phyloP scores from a whole-genome alignment of 92 coral and sea anemone genomes.

The Anthopleura xanthogrammica region DNA sequence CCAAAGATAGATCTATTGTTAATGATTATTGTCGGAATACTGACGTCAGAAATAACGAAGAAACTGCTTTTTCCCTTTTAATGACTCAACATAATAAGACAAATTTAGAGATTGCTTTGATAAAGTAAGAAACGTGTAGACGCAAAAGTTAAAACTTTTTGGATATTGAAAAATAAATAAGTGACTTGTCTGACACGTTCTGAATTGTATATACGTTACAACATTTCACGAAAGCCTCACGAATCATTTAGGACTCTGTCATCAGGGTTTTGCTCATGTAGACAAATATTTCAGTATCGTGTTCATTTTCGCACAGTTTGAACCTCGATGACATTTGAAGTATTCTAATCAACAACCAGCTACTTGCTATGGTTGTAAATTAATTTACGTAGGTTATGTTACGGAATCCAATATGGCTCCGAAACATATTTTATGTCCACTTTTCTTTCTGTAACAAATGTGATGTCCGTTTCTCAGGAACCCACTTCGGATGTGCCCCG shows the following conservation, averaged over 20 bases:
- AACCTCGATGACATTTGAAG: background rate
- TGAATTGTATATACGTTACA: background rate
- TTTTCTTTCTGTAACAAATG: background rate
- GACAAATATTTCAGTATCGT: background rate
- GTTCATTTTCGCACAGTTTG: background rate
- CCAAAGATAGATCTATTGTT: background rate
- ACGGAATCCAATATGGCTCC: background rate
- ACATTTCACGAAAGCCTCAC: background rate
- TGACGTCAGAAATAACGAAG: background rate
- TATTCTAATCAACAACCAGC: background rate
- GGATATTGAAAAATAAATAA: no score
- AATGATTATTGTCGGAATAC: background rate
- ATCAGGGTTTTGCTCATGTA: background rate
- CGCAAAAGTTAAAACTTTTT: no score
- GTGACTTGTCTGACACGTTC: no score
- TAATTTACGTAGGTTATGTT: background rate
- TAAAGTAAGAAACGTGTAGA: no score
- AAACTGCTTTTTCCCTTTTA: no score
- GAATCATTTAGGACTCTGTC: background rate
- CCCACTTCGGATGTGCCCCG: conserved; percentile 3
- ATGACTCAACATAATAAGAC: no score
- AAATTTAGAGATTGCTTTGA: no score
- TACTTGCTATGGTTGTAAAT: background rate
- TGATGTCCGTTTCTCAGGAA: background rate
- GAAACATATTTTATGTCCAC: background rate